These are phyloP conservation scores for Sphenopsis melanotis DNA, from an alignment of 2,797 vertebrate genomes.

Conservation along the genomic window DNA sequence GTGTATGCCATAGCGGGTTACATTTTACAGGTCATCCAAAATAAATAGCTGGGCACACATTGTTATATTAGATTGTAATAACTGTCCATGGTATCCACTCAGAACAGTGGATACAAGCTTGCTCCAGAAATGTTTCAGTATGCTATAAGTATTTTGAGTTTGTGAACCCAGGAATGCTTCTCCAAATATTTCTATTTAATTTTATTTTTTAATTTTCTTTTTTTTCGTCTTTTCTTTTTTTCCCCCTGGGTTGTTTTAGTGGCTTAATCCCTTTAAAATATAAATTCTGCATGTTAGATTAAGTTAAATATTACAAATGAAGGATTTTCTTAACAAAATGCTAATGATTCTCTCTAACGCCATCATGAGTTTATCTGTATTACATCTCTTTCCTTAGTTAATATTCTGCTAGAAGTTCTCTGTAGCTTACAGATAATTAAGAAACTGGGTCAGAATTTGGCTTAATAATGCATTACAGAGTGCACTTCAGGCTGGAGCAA, in stretches of 20 bases:
- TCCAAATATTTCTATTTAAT: background rate
- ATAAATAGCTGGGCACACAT: background rate
- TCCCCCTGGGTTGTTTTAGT: background rate
- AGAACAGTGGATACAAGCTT: background rate
- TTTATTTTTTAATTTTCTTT: background rate
- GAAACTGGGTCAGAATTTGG: conserved; percentile 65
- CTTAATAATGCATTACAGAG: conserved; percentile 58
- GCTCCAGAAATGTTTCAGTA: background rate
- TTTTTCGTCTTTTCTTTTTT: background rate
- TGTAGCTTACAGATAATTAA: conserved; percentile 58
- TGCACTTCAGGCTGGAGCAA: conserved; percentile 24
- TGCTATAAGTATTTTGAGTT: background rate
- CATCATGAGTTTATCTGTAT: background rate
- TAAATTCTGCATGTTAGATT: background rate
- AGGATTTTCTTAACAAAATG: conserved; percentile 8
- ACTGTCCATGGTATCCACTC: background rate
- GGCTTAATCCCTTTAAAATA: background rate
- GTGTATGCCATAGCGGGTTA: background rate
- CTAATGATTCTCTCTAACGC: background rate
- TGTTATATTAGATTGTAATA: background rate
- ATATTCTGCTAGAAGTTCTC: conserved; percentile 48
- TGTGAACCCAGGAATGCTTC: background rate
- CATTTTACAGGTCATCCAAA: background rate
- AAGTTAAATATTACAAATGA: background rate
- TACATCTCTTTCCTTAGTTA: conserved; percentile 41